phyloP scores from a whole-genome alignment of 2,113 vertebrate genomes.

The Nothocercus julius region DNA sequence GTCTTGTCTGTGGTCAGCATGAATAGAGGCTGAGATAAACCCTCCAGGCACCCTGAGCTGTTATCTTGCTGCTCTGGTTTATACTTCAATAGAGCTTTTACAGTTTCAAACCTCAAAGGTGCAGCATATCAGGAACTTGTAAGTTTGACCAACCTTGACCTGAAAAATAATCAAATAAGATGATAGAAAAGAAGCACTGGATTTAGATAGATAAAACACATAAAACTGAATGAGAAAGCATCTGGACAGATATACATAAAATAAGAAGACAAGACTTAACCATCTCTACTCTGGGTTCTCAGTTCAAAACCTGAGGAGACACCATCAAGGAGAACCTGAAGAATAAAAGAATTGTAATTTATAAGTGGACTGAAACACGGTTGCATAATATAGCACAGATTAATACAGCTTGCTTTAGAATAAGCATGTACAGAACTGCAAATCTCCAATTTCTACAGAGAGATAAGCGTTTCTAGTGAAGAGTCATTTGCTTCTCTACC shows the following conservation, averaged over 20 bases:
- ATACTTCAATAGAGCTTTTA: not conserved
- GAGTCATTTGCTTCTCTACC: not conserved
- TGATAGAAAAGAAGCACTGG: not conserved
- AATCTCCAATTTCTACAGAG: not conserved
- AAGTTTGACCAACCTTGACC: not conserved
- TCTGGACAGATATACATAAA: not conserved
- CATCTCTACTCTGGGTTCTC: not conserved
- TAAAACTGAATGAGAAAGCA: not conserved
- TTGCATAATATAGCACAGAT: not conserved
- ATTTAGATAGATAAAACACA: not conserved
- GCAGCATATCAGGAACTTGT: not conserved
- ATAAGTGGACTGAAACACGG: not conserved
- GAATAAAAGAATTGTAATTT: not conserved
- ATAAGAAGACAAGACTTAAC: not conserved
- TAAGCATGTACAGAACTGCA: not conserved
- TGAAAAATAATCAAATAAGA: not conserved
- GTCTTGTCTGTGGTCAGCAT: rapidly evolving
- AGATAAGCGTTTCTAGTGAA: not conserved
- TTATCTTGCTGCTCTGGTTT: not conserved
- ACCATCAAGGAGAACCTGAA: not conserved
- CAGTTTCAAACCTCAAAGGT: not conserved
- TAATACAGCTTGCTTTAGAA: not conserved
- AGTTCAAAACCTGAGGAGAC: not conserved
- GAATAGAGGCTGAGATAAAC: not conserved
- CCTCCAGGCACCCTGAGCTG: not conserved